These are phyloP conservation scores for Apamea anceps DNA, from an alignment of 2,888 invertebrate species.

Conservation along the genomic window DNA sequence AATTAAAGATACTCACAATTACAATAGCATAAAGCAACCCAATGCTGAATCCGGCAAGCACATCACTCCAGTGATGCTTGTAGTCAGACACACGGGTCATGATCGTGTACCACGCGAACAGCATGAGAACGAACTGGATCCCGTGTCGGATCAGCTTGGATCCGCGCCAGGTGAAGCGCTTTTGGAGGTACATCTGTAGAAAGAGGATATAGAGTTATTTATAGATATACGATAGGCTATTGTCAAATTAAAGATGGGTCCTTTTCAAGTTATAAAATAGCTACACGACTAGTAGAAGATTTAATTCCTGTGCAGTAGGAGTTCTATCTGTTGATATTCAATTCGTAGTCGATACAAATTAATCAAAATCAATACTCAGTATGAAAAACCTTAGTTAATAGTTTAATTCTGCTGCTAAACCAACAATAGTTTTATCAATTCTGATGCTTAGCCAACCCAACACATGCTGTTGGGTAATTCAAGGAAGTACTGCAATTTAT, in stretches of 20 bases:
- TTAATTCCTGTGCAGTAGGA: not conserved
- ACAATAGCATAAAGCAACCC: conserved; percentile 93
- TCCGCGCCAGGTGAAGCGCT: conserved; percentile 94
- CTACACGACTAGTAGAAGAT: not conserved
- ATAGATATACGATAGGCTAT: not conserved
- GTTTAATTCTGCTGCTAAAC: too few relatives aligned
- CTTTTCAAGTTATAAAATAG: not conserved
- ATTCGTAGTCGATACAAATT: not conserved
- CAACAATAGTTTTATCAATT: too few relatives aligned
- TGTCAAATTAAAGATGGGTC: not conserved
- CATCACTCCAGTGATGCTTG: conserved; percentile 99
- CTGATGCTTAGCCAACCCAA: too few relatives aligned
- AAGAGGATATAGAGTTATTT: not conserved
- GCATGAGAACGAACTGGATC: conserved; percentile 95
- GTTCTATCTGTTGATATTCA: not conserved
- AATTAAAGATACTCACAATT: conserved; percentile 90
- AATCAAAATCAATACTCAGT: too few relatives aligned
- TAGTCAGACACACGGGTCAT: conserved; percentile 98
- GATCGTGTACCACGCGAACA: conserved; percentile 96
- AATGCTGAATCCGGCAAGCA: conserved; percentile 94
- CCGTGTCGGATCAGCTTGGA: conserved; percentile 95
- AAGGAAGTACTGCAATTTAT: too few relatives aligned
- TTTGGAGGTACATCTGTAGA: conserved; percentile 96
- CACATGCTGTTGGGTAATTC: too few relatives aligned
- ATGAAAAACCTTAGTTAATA: too few relatives aligned